A percentile compares a stretch with the other conserved stretches of the same genome.
These are phyloP conservation scores for Pectinophora gossypiella DNA, from an alignment of 1,140 invertebrate species.

Conservation along the genomic window DNA sequence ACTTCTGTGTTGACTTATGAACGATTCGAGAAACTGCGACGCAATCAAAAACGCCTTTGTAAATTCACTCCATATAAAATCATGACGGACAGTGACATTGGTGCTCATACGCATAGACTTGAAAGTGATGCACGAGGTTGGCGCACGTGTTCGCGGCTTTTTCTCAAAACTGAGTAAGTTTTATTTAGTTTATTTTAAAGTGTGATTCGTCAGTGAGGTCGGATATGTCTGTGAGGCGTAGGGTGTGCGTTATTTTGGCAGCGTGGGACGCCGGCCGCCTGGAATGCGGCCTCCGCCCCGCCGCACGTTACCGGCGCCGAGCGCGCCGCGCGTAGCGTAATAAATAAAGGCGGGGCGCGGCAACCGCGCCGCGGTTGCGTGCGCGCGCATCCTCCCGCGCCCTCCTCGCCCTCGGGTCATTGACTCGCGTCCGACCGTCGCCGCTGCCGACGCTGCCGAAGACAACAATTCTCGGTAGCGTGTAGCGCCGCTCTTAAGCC, in stretches of 20 bases:
- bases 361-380: no score
- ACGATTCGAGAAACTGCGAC: constrained; percentile 10
- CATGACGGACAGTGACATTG: constrained; percentile 48
- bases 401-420: constrained; percentile 60
- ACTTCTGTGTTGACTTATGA: constrained; percentile 58
- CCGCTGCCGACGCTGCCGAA: constrained; percentile 40
- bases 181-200: constrained; percentile 60
- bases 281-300: constrained; percentile 71
- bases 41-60: no score
- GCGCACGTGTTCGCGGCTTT: constrained; percentile 50
- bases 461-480: constrained; percentile 49
- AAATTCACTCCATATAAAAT: background rate
- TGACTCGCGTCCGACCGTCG: constrained; percentile 50
- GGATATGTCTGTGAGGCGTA: constrained; percentile 27
- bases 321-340: constrained; percentile 69
- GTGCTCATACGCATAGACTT: constrained; percentile 36
- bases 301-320: constrained; percentile 60
- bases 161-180: constrained; percentile 57
- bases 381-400: constrained; percentile 70
- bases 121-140: constrained; percentile 46
- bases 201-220: constrained; percentile 46
- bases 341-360: constrained; percentile 73
- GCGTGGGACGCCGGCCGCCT: constrained; percentile 45
- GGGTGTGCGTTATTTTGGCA: constrained; percentile 61
- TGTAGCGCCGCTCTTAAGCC: constrained; percentile 38